These are phyloP conservation scores for Scaptomyza pallida DNA, from an alignment of 1,140 invertebrate species.

Conservation along the genomic window DNA sequence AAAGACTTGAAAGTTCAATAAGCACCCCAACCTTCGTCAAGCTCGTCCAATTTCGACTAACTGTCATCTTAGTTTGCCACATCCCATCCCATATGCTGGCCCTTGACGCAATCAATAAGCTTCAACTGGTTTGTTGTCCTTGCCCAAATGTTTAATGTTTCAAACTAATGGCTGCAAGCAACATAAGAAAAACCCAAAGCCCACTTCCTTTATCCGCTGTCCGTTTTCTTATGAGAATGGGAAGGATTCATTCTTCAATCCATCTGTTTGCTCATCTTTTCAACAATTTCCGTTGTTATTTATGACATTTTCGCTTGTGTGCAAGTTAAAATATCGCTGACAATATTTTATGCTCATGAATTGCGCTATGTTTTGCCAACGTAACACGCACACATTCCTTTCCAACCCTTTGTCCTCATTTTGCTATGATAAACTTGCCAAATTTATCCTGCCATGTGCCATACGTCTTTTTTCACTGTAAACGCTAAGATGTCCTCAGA, in stretches of 20 bases:
- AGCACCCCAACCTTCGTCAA: conserved; percentile 31
- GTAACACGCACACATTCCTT: conserved; percentile 24
- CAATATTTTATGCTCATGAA: conserved; percentile 80
- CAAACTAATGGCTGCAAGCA: conserved; percentile 68
- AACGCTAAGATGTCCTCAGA: conserved; percentile 35
- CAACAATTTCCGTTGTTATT: conserved; percentile 60
- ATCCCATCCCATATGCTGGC: conserved; percentile 13
- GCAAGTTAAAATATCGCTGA: conserved; percentile 78
- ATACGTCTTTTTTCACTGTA: conserved; percentile 82
- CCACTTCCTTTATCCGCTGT: conserved; percentile 34
- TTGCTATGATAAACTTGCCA: conserved; percentile 80
- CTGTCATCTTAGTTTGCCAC: conserved; percentile 2
- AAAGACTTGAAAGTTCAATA: too few species aligned
- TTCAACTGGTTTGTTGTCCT: conserved; percentile 65
- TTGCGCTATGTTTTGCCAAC: conserved; percentile 74
- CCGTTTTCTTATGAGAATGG: neutral
- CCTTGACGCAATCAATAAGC: conserved; percentile 64
- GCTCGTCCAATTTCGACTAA: conserved; percentile 37
- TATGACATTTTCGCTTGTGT: conserved; percentile 81
- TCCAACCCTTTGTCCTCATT: conserved; percentile 6
- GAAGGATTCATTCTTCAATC: neutral
- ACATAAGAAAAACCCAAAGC: conserved; percentile 17
- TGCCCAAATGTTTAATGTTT: conserved; percentile 76
- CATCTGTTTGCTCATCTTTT: neutral
- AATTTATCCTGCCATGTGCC: conserved; percentile 82